Base-by-base conservation (phyloP, 2,797 vertebrate genomes). In the Percopsis omiscomaycus region DNA sequence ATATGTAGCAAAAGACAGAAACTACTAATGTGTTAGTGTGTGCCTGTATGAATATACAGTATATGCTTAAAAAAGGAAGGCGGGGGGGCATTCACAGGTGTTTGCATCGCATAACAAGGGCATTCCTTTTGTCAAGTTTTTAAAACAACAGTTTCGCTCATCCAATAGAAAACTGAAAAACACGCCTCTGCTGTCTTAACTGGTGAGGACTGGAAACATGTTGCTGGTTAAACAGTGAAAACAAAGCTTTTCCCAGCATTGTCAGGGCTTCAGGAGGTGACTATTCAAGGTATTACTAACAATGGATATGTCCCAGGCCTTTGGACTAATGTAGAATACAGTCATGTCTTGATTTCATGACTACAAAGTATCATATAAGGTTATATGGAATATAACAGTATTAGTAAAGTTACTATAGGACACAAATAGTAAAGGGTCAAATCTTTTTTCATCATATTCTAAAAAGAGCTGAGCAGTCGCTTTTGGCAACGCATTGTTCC, bases 141-240 rank as follows among this genome's bases (percentile, higher is more conserved):
- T 50, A 27, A 32, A 71, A 82, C 73, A 82, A 82, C 22, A 51
- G 75, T 16, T 55, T 63, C 62, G 67, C 27, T 59, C 69, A 59
- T 60, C 84, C 67, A 80, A 70, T 71, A 29, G 79, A 8, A 56
- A 69, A 69, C 68, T 2, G 61, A 81, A 67, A 75, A 77, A 74
- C 29, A 1, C 55, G 77, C 59, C 63, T 70, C 65, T 82, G 69
- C 78, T 86, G 79, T 85, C 78, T 86, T 82, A 76, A 32, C 82
- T 82, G 68, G 78, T 83, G 69, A 57, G 68, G 55, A 75, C 80
- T 74, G 73, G 77, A 88, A 84, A 44, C 71, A 66, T 56, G 70
- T 78, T 73, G 74, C 76, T 55, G 28, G 52, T 61, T 51, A 42
- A 71, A 79, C 77, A 81, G 70, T 65, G 32, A 64, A 50, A 29